Evolutionary conservation across 2,797 vertebrate genomes (phyloP).

Genomic region (Melanotaenia pygmaea): DNA sequence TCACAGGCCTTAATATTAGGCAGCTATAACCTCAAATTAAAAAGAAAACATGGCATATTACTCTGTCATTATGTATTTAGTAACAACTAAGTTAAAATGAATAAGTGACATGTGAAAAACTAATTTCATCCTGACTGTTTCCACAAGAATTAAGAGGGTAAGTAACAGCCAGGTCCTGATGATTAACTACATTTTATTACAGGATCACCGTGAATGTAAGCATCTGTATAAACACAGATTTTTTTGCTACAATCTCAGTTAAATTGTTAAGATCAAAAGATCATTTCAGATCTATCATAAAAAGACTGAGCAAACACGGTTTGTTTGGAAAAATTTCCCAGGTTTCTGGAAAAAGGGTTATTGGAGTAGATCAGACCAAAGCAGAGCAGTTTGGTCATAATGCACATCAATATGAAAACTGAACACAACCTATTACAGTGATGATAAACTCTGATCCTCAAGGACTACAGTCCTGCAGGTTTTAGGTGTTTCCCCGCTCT

Average conservation of each 20-base stretch:
- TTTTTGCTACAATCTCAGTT: no score
- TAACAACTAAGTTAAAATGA: not conserved
- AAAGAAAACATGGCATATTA: not conserved
- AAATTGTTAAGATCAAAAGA: not conserved
- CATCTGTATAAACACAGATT: not conserved
- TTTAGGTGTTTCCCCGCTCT: not conserved
- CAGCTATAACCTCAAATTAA: not conserved
- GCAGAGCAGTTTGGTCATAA: not conserved
- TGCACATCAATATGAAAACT: not conserved
- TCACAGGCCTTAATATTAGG: not conserved
- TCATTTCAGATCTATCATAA: not conserved
- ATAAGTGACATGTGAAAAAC: not conserved
- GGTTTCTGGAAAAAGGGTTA: not conserved
- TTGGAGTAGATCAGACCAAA: not conserved
- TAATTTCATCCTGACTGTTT: not conserved
- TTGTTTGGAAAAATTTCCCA: not conserved
- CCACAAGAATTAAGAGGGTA: no score
- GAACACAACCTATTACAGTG: not conserved
- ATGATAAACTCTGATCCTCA: not conserved
- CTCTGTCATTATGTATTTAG: not conserved
- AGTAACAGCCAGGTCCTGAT: not conserved
- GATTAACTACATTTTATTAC: not conserved
- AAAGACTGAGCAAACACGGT: not conserved
- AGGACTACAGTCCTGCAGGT: not conserved
- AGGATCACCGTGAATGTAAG: not conserved